These are phyloP conservation scores for Caenorhabditis angaria DNA, from an alignment of 2,888 invertebrate genomes.

Conservation along the genomic window DNA sequence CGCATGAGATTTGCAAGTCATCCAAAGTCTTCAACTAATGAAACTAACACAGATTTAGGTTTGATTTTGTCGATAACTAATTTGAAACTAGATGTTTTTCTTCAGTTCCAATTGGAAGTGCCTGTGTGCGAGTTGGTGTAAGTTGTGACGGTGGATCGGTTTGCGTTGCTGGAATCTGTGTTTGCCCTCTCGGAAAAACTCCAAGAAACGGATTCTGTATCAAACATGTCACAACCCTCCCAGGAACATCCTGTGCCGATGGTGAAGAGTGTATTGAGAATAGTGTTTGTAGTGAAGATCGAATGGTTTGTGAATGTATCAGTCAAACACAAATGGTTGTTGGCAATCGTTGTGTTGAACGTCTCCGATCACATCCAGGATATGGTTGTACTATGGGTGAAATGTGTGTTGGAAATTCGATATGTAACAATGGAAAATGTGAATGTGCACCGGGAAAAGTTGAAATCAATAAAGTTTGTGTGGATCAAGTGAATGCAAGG, in stretches of 20 bases:
- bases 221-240: conserved; percentile 52
- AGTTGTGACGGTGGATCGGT: conserved; percentile 65
- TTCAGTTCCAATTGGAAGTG: conserved; percentile 56
- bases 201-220: conserved; percentile 48
- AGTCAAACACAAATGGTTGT: conserved; percentile 56
- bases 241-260: conserved; percentile 60
- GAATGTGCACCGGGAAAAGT: conserved; percentile 53
- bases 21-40: conserved; percentile 14
- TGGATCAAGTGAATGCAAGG: conserved; percentile 35
- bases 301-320: conserved; percentile 57
- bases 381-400: conserved; percentile 65
- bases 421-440: conserved; percentile 57
- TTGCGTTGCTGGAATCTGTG: conserved; percentile 68
- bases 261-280: conserved; percentile 60
- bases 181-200: conserved; percentile 58
- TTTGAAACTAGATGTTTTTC: not conserved
- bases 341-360: conserved; percentile 53
- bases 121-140: conserved; percentile 60
- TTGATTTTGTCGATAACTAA: too few species aligned
- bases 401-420: conserved; percentile 55
- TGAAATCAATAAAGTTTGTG: conserved; percentile 54
- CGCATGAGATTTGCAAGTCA: conserved; percentile 37
- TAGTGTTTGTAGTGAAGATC: conserved; percentile 52
- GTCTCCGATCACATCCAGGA: conserved; percentile 66
- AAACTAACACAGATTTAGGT: conserved; percentile 13